These are phyloP conservation scores for Eremophila alpestris DNA, from an alignment of 2,797 vertebrate genomes.

Conservation along the genomic window DNA sequence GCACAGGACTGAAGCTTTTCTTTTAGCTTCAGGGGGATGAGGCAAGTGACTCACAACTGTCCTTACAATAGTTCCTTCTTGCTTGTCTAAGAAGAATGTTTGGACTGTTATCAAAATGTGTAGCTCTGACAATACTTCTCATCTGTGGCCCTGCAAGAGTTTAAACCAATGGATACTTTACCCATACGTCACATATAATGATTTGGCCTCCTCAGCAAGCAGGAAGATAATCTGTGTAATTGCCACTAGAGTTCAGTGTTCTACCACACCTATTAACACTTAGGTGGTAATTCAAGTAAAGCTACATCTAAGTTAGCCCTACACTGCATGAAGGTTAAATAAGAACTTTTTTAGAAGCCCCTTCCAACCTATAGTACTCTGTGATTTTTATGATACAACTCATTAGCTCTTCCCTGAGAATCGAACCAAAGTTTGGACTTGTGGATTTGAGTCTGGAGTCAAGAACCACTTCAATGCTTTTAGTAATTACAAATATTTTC, in stretches of 20 bases:
- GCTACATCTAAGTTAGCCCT: background rate
- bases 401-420: background rate
- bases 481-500: background rate
- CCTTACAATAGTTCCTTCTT: background rate
- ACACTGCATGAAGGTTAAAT: background rate
- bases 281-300: background rate
- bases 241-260: background rate
- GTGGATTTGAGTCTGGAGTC: background rate
- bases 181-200: accelerated
- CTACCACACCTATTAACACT: background rate
- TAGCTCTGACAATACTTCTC: background rate
- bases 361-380: background rate
- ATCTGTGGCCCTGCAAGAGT: background rate
- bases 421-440: background rate
- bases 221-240: background rate
- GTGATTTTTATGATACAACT: background rate
- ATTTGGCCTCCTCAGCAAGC: background rate
- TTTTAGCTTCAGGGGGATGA: background rate
- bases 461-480: background rate
- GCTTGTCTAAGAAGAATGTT: background rate
- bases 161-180: background rate
- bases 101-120: background rate
- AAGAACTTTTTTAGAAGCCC: background rate
- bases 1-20: background rate
- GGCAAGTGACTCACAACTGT: background rate